Conservation (phyloP, 2,888 invertebrate species). For the Aphodius sticticus region DNA sequence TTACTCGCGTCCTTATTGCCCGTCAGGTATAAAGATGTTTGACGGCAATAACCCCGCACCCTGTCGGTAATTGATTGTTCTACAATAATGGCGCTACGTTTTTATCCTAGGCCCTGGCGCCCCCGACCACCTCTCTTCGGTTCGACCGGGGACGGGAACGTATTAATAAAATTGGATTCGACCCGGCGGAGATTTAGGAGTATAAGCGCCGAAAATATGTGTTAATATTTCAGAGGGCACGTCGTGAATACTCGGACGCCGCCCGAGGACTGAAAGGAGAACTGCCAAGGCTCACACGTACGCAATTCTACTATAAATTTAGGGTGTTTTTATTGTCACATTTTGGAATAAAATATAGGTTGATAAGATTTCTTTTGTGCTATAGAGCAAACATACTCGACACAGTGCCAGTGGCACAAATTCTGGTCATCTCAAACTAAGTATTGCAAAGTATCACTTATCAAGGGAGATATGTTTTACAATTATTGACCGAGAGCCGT, state of each 20-base stretch:
- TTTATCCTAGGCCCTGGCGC: neutral
- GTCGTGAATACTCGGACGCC: neutral
- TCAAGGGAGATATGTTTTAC: too few species aligned
- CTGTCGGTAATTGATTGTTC: neutral
- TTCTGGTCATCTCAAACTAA: too few species aligned
- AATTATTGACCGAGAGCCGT: too few species aligned
- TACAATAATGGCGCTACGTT: neutral
- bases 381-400: too few species aligned
- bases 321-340: neutral
- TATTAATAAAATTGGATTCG: conserved; percentile 4
- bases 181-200: neutral
- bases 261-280: neutral
- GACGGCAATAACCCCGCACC: conserved; percentile 4
- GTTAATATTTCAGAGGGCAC: conserved; percentile 4
- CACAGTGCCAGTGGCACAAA: too few species aligned
- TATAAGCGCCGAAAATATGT: neutral
- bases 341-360: too few species aligned
- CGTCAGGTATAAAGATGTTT: neutral
- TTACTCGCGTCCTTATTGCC: neutral
- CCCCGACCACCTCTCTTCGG: neutral
- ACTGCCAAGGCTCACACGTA: neutral
- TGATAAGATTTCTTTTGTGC: too few species aligned
- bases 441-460: too few species aligned
- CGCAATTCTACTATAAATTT: neutral
- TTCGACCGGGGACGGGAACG: neutral